phyloP scores from a whole-genome alignment of 2,113 vertebrate genomes.

The Tamias sibiricus region DNA sequence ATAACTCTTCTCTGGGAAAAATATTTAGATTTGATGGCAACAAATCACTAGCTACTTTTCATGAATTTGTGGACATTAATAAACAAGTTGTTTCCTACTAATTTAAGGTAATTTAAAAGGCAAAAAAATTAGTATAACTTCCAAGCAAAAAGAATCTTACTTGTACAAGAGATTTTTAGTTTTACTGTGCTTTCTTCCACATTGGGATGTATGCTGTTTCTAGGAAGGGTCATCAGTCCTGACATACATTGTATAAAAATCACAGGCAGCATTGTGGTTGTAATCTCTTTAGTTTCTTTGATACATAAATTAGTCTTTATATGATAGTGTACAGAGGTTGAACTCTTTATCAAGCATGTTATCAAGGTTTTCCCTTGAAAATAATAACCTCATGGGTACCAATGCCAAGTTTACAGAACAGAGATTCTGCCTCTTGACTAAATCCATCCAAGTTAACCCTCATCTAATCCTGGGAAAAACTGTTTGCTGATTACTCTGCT shows the following conservation, averaged over 20 bases:
- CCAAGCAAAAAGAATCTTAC: background rate
- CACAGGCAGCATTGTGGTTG: background rate
- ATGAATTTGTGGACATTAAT: background rate
- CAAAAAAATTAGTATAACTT: background rate
- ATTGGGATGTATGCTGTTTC: background rate
- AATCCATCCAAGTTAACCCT: background rate
- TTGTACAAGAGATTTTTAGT: background rate
- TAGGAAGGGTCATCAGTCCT: background rate
- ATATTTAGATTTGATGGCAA: background rate
- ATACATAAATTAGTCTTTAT: background rate
- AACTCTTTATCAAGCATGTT: background rate
- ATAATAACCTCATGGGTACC: background rate
- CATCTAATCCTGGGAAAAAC: background rate
- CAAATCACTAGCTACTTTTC: background rate
- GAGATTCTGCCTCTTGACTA: background rate
- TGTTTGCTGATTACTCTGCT: background rate
- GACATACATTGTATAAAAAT: background rate
- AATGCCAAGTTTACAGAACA: background rate
- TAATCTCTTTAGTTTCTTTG: slow-evolving; percentile 14
- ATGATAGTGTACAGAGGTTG: background rate
- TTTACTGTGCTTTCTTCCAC: background rate
- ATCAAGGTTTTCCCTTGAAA: background rate
- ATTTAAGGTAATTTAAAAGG: background rate
- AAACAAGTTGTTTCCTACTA: background rate
- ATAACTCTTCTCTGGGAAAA: background rate